phyloP scores from a whole-genome alignment of 2,797 vertebrate genomes.

The Ceyx erithaca region DNA sequence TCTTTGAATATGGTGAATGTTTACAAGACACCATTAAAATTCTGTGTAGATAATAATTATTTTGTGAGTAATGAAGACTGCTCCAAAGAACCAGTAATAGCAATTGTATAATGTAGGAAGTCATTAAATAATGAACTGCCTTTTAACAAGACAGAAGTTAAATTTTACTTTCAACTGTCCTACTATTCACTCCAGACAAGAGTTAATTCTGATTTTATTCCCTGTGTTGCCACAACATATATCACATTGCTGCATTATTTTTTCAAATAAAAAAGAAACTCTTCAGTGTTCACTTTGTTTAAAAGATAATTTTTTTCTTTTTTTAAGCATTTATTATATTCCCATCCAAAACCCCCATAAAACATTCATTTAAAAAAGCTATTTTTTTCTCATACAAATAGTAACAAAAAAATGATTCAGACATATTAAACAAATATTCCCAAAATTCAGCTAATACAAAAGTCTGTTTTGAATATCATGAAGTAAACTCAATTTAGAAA shows the following conservation, averaged over 20 bases:
- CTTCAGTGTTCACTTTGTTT: background rate
- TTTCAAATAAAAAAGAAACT: background rate
- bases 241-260: background rate
- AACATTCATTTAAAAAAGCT: background rate
- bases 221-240: background rate
- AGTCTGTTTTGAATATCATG: background rate
- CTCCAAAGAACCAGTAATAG: background rate
- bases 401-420: background rate
- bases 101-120: background rate
- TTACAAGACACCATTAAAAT: background rate
- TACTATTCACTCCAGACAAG: background rate
- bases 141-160: slow-evolving; percentile 4
- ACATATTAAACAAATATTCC: background rate
- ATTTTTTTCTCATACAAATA: background rate
- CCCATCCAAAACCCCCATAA: background rate
- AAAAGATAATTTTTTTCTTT: background rate
- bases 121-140: background rate
- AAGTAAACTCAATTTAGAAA: background rate
- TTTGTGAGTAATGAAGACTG: slow-evolving; percentile 28
- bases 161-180: slow-evolving; percentile 14
- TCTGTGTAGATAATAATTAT: background rate
- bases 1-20: background rate
- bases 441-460: background rate
- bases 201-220: background rate
- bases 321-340: background rate